Conservation (phyloP, 1,140 invertebrate genomes). For the Asobara japonica region DNA sequence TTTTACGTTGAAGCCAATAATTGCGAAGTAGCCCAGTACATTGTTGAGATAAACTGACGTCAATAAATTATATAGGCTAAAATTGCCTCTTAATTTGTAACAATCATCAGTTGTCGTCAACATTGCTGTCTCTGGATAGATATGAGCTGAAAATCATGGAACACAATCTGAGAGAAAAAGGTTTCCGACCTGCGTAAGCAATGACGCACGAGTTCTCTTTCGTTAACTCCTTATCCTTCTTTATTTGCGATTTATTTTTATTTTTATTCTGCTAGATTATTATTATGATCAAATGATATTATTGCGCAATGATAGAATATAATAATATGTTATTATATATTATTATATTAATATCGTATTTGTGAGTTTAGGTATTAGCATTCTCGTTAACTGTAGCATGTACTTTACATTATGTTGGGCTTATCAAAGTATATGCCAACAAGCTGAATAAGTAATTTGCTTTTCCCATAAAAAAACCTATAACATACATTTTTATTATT, state of each 20-base stretch:
- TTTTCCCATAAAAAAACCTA: not conserved
- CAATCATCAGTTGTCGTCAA: conserved; percentile 18
- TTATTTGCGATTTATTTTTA: conserved; percentile 18
- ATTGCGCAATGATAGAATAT: too few relatives aligned
- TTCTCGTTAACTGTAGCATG: too few relatives aligned
- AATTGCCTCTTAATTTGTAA: not conserved
- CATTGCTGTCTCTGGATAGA: not conserved
- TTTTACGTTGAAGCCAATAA: too few relatives aligned
- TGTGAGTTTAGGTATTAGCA: too few relatives aligned
- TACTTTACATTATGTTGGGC: too few relatives aligned
- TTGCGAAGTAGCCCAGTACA: not conserved
- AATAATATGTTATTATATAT: too few relatives aligned
- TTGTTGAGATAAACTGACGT: not conserved
- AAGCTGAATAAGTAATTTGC: too few relatives aligned
- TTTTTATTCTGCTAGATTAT: conserved; percentile 21
- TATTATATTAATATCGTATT: too few relatives aligned
- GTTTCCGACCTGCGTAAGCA: conserved; percentile 38
- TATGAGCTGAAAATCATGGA: not conserved
- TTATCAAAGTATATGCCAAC: too few relatives aligned
- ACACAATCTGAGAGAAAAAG: conserved; percentile 27
- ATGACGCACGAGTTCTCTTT: conserved; percentile 38
- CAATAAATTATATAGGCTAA: not conserved
- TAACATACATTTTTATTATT: not conserved
- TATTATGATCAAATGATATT: too few relatives aligned
- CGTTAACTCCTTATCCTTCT: conserved; percentile 12